Conservation (phyloP, 2,888 invertebrate genomes). For the Temnothorax ravouxi region DNA sequence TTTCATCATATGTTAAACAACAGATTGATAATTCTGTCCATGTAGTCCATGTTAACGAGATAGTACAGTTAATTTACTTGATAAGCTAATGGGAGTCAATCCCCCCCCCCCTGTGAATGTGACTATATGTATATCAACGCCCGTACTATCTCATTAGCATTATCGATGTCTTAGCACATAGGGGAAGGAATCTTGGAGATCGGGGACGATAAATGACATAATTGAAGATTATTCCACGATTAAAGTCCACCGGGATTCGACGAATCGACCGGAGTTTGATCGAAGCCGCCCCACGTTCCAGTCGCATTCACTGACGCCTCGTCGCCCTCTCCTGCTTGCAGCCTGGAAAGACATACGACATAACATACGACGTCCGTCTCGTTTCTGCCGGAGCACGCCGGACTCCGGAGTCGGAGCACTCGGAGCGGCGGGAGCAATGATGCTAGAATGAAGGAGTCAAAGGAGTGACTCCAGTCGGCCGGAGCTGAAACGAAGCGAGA, state of each 20-base stretch:
- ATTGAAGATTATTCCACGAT: not conserved
- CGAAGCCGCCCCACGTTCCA: not conserved
- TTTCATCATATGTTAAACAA: too few species aligned
- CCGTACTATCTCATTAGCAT: not conserved
- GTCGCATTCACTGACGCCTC: not conserved
- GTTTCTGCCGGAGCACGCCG: not conserved
- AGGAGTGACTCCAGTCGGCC: too few species aligned
- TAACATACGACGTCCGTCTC: not conserved
- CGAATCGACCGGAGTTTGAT: not conserved
- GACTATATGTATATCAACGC: not conserved
- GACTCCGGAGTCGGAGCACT: too few species aligned
- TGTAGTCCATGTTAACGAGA: not conserved
- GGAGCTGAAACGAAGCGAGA: not conserved
- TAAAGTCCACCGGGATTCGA: not conserved
- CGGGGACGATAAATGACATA: not conserved
- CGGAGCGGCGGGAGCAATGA: too few species aligned
- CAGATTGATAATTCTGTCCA: too few species aligned
- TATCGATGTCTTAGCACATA: not conserved
- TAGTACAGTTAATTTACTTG: not conserved
- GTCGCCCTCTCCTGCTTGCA: not conserved
- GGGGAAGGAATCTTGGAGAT: not conserved
- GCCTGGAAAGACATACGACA: not conserved
- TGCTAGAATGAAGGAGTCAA: too few species aligned
- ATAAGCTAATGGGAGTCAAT: not conserved
- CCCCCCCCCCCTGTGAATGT: too few species aligned